Conservation (phyloP, 2,113 vertebrate species). For the Pedetes capensis region DNA sequence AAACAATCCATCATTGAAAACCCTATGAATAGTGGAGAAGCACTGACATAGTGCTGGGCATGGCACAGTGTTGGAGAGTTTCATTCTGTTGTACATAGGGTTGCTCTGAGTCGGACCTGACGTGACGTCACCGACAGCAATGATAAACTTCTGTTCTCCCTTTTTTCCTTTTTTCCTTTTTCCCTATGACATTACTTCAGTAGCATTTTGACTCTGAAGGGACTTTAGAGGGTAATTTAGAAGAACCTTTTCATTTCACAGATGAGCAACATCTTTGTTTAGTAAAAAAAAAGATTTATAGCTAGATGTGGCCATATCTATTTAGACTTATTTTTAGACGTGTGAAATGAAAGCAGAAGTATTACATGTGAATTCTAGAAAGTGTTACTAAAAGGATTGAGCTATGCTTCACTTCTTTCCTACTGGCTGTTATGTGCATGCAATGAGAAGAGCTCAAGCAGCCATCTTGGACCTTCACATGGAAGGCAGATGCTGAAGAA, state of each 20-base stretch:
- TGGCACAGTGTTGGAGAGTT: too few relatives aligned
- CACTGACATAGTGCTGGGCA: too few relatives aligned
- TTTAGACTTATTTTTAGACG: neutral
- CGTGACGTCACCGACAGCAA: too few relatives aligned
- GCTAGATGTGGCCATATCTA: neutral
- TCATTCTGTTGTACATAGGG: too few relatives aligned
- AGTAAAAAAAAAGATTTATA: neutral
- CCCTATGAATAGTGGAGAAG: too few relatives aligned
- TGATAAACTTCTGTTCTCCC: neutral
- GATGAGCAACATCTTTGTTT: neutral
- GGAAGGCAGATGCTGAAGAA: neutral
- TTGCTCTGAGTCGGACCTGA: too few relatives aligned
- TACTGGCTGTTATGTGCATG: neutral
- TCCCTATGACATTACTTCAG: neutral
- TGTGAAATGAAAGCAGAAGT: neutral
- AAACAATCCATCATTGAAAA: too few relatives aligned
- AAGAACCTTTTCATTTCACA: neutral
- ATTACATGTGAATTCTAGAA: neutral
- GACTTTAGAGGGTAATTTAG: neutral
- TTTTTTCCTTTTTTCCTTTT: neutral
- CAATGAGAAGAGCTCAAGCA: neutral
- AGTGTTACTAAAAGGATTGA: neutral
- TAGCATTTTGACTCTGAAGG: neutral
- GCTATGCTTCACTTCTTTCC: neutral
- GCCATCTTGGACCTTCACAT: neutral